Evolutionary conservation across 2,888 invertebrate species (phyloP), one percentile per base, ranked within the genome.

Genomic region (Clitarchus hookeri): DNA sequence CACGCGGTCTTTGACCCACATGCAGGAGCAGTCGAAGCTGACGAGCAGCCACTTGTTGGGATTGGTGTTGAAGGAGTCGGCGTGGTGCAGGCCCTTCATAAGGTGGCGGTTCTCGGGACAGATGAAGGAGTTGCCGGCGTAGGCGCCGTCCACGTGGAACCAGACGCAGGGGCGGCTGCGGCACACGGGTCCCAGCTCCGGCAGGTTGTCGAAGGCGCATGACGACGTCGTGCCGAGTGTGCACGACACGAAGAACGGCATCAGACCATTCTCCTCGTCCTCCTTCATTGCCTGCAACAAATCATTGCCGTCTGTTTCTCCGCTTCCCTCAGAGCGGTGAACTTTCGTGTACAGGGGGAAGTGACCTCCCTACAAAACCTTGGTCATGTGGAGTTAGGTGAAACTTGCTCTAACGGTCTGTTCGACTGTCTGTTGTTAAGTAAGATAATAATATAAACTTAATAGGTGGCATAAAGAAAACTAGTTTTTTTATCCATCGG

Each of bases 71-170:
- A 98, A 96, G 0, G 97, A 97, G 90, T 96, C 95, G 0, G 96
- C 97, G 90, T 95, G 94, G 92, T 97, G 94, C 48, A 95, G 92
- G 0, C 95, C 95, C 8, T 93, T 92, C 90, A 94, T 93, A 83
- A 94, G 92, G 0, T 93, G 92, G 87, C 96, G 93, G 91, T 97
- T 94, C 91, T 97, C 97, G 0, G 97, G 97, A 89, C 97, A 95
- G 87, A 98, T 96, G 90, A 98, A 95, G 0, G 96, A 95, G 89
- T 95, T 96, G 6, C 98, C 98, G 0, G 96, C 97, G 90, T 97
- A 98, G 0, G 97, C 97, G 0, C 95, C 97, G 91, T 97, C 97
- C 3, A 97, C 96, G 91, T 97, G 97, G 44, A 97, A 92, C 97
- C 97, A 98, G n/a, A 96, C 93, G 85, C 93, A 92, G 0, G 94